Evolutionary conservation across 1,140 invertebrate genomes (phyloP).

Genomic region (Drosophila repletoides): DNA sequence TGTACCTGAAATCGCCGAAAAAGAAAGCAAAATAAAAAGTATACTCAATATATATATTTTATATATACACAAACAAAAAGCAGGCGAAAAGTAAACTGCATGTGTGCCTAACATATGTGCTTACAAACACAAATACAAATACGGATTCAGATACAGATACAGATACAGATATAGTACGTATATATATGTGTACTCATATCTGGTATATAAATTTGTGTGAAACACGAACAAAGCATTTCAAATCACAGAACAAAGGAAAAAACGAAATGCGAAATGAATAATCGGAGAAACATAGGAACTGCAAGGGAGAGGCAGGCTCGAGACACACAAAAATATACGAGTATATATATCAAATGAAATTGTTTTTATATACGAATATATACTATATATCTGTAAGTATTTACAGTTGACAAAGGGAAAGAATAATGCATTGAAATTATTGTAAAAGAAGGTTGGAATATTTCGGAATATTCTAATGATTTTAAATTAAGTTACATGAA

Average conservation of each 20-base stretch:
- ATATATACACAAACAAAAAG: constrained; percentile 16
- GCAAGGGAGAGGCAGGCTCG: too few relatives aligned
- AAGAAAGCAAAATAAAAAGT: constrained; percentile 8
- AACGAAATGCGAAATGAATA: constrained; percentile 29
- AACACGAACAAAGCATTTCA: constrained; percentile 73
- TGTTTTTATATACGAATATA: too few relatives aligned
- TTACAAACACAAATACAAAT: constrained; percentile 22
- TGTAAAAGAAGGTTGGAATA: too few relatives aligned
- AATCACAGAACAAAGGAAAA: constrained; percentile 65
- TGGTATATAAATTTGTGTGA: constrained; percentile 12
- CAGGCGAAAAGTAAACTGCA: constrained; percentile 22
- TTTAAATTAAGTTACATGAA: too few relatives aligned
- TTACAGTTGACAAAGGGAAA: too few relatives aligned
- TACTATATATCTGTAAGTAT: too few relatives aligned
- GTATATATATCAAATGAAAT: background rate
- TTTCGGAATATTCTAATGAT: too few relatives aligned
- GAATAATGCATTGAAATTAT: too few relatives aligned
- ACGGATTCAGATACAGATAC: constrained; percentile 5
- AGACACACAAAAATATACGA: constrained; percentile 9
- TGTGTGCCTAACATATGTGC: constrained; percentile 39
- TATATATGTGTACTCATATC: constrained; percentile 23
- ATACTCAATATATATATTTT: constrained; percentile 41
- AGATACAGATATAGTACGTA: constrained; percentile 13
- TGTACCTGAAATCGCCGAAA: constrained; percentile 40
- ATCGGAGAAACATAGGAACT: background rate